Evolutionary conservation across 2,888 invertebrate genomes (phyloP).

Genomic region (Dysmachus trigonus): DNA sequence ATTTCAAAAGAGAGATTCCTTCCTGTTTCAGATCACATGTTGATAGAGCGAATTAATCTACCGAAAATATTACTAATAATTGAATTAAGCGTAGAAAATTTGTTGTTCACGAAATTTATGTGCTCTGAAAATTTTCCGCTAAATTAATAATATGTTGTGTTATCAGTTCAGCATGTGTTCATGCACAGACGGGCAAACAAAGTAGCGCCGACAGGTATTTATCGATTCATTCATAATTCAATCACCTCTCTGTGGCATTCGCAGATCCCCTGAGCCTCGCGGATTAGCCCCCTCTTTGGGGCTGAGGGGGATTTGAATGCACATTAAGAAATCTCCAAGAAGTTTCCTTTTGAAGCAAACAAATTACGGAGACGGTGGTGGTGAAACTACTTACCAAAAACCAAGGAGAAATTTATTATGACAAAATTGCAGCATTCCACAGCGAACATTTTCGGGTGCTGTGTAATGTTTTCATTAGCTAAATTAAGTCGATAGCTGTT

Average conservation of each 20-base stretch:
- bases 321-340: background rate
- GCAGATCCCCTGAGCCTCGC: background rate
- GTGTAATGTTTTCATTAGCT: background rate
- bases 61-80: background rate
- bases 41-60: background rate
- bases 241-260: background rate
- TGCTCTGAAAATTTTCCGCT: background rate
- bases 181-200: background rate
- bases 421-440: background rate
- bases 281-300: background rate
- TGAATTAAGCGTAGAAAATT: background rate
- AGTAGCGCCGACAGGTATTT: background rate
- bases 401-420: background rate
- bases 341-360: background rate
- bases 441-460: background rate
- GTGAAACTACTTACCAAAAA: background rate
- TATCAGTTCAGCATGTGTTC: background rate
- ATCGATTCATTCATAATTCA: background rate
- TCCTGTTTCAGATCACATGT: background rate
- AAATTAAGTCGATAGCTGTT: background rate
- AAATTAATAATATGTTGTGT: background rate
- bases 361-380: background rate
- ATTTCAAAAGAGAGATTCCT: background rate
- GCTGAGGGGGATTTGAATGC: background rate
- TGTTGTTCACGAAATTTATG: background rate